These are phyloP conservation scores for Allenopithecus nigroviridis DNA, from an alignment of 2,797 vertebrate species.

Conservation along the genomic window DNA sequence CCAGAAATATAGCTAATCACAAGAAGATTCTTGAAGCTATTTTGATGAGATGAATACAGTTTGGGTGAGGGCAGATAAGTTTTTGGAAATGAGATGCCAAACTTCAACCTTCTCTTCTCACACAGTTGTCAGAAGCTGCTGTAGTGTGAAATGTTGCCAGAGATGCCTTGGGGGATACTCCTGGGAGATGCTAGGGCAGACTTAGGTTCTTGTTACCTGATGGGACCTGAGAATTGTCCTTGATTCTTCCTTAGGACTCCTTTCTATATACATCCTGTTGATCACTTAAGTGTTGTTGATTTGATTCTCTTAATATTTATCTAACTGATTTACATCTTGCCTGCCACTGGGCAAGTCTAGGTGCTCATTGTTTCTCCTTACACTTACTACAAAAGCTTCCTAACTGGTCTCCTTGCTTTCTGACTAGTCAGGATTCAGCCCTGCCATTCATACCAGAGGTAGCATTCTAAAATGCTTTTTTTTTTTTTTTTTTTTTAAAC, in stretches of 20 bases:
- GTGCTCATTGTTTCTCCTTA: neutral
- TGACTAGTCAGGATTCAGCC: neutral
- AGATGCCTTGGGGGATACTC: neutral
- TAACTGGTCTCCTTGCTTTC: neutral
- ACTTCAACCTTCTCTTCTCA: neutral
- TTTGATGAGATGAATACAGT: neutral
- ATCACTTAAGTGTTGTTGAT: neutral
- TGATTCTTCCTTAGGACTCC: neutral
- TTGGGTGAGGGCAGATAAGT: neutral
- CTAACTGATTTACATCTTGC: neutral
- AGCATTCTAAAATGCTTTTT: neutral
- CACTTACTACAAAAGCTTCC: neutral
- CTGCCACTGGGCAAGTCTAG: neutral
- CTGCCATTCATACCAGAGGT: neutral
- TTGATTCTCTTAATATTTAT: neutral
- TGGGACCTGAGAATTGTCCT: neutral
- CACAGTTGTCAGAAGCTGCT: neutral
- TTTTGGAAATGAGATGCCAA: conserved; percentile 16
- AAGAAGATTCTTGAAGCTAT: neutral
- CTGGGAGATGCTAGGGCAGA: neutral
- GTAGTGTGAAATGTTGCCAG: neutral
- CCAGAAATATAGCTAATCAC: neutral
- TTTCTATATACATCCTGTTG: neutral
- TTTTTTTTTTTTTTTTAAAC: too few relatives aligned
- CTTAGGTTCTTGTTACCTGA: neutral